Percentiles rank a stretch among this genome's conserved stretches.
Conservation (phyloP, 2,888 invertebrate genomes). For the Macrophya alboannulata region DNA sequence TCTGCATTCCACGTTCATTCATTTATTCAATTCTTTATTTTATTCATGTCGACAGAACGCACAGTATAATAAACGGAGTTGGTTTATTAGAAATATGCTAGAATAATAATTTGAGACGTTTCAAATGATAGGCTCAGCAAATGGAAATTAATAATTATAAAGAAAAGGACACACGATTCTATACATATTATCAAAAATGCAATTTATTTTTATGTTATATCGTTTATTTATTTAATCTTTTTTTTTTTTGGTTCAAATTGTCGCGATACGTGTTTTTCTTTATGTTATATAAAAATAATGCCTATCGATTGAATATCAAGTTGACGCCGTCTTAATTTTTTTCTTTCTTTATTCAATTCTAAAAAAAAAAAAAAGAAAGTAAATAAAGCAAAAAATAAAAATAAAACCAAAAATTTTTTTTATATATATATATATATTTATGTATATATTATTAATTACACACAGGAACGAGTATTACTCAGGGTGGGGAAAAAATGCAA, state of each 20-base stretch:
- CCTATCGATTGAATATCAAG: conserved; percentile 45
- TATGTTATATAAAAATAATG: conserved; percentile 39
- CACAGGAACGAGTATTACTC: conserved; percentile 46
- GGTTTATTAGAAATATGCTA: background rate
- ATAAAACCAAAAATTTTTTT: background rate
- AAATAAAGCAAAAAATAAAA: background rate
- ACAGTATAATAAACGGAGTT: background rate
- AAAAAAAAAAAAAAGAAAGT: background rate
- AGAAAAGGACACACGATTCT: background rate
- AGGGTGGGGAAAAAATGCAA: conserved; percentile 39
- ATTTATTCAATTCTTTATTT: background rate
- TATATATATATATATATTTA: background rate
- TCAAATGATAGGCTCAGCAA: conserved; percentile 27
- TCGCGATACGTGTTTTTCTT: background rate
- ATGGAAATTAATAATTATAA: background rate
- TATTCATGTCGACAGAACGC: background rate
- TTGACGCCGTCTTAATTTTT: background rate
- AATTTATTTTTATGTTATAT: background rate
- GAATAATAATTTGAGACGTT: conserved; percentile 12
- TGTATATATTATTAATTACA: conserved; percentile 12
- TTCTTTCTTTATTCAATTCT: conserved; percentile 24
- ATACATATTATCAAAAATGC: conserved; percentile 51
- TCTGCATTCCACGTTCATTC: background rate
- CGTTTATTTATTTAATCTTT: background rate
- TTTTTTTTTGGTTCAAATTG: conserved; percentile 32